Percentiles rank a stretch among this genome's conserved stretches.
phyloP scores from a whole-genome alignment of 2,888 invertebrate species.

The Choreutis nemorana region DNA sequence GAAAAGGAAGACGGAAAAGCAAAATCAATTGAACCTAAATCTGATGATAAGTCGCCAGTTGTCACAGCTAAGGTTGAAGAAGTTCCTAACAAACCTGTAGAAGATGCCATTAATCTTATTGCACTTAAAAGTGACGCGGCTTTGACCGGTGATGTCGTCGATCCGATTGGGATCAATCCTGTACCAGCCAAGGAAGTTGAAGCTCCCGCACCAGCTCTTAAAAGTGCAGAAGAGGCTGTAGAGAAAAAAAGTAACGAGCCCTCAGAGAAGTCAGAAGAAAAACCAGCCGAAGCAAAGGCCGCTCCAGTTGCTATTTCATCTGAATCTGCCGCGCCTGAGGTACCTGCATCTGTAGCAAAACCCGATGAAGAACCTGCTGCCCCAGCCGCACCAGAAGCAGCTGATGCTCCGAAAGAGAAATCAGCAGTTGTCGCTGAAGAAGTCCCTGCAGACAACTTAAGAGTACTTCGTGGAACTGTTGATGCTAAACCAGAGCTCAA shows the following conservation, averaged over 20 bases:
- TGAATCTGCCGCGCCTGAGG: conserved; percentile 12
- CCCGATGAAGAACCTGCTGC: conserved; percentile 14
- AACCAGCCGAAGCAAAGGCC: conserved; percentile 11
- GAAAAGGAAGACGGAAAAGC: conserved; percentile 12
- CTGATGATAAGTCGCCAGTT: conserved; percentile 25
- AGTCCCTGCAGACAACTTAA: conserved; percentile 23
- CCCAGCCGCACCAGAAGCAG: conserved; percentile 14
- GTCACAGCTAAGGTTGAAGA: conserved; percentile 31
- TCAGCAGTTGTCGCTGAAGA: conserved; percentile 12
- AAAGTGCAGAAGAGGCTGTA: conserved; percentile 39
- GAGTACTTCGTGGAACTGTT: conserved; percentile 45
- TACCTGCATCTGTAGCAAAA: conserved; percentile 14
- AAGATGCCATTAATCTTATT: conserved; percentile 32
- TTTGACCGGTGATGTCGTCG: conserved; percentile 39
- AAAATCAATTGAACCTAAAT: conserved; percentile 14
- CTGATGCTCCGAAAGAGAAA: conserved; percentile 14
- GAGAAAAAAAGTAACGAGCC: conserved; percentile 24
- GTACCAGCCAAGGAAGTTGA: conserved; percentile 41
- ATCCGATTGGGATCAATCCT: conserved; percentile 29
- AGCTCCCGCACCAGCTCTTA: conserved; percentile 24
- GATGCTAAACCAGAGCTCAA: conserved; percentile 28
- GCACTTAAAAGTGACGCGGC: conserved; percentile 34
- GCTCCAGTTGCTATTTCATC: conserved; percentile 10
- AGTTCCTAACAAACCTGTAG: conserved; percentile 29
- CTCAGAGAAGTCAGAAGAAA: conserved; percentile 11